Evolutionary conservation across 2,888 invertebrate species (phyloP).

Genomic region (Orthonevra nobilis): DNA sequence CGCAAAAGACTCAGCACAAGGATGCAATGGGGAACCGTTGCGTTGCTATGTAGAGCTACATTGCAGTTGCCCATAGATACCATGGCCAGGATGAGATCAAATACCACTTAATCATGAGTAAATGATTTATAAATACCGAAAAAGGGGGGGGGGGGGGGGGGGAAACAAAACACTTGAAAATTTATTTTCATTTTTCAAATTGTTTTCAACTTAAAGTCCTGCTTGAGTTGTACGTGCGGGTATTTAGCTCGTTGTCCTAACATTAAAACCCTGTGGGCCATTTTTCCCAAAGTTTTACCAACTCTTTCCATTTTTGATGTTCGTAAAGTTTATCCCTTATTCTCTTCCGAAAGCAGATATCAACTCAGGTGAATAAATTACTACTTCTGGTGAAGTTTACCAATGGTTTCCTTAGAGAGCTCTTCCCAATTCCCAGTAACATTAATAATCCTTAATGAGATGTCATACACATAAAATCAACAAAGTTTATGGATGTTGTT

Average conservation of each 20-base stretch:
- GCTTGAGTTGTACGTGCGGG: not conserved
- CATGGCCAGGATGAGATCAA: slow-evolving; percentile 22
- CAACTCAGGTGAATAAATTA: slow-evolving; percentile 18
- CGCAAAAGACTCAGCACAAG: no score
- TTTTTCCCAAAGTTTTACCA: slow-evolving; percentile 15
- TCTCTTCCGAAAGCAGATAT: not conserved
- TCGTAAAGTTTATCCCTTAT: slow-evolving; percentile 8
- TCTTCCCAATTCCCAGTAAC: not conserved
- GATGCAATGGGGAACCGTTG: no score
- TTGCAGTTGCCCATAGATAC: no score
- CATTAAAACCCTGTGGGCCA: not conserved
- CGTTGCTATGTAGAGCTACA: no score
- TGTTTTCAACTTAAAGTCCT: not conserved
- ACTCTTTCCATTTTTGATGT: slow-evolving; percentile 16
- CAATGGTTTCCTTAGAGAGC: not conserved
- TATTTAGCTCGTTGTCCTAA: not conserved
- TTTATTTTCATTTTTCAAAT: slow-evolving; percentile 12
- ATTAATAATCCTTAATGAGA: slow-evolving; percentile 17
- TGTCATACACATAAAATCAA: slow-evolving; percentile 26
- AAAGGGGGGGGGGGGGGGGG: no score
- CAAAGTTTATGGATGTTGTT: slow-evolving; percentile 1
- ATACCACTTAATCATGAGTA: slow-evolving; percentile 13
- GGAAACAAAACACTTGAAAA: not conserved
- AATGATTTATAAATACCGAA: slow-evolving; percentile 15
- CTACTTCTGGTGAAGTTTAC: not conserved